These are phyloP conservation scores for Nymphalis urticae DNA, from an alignment of 2,888 invertebrate genomes.

Conservation along the genomic window DNA sequence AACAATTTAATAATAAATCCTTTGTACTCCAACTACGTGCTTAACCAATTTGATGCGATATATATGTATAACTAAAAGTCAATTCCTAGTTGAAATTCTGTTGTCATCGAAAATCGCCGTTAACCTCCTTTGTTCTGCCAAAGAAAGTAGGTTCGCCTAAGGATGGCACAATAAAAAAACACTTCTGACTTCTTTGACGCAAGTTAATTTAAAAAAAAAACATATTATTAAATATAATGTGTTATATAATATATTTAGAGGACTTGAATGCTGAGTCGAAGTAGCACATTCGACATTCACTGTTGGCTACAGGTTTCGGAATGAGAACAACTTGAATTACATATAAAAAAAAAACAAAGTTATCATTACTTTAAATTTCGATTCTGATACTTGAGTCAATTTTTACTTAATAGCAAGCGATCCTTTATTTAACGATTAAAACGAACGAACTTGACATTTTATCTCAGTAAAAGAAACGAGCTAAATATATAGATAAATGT, in stretches of 20 bases:
- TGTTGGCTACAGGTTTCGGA: background rate
- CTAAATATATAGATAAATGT: too few relatives aligned
- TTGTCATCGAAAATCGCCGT: slow-evolving; percentile 68
- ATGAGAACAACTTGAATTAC: background rate
- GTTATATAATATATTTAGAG: background rate
- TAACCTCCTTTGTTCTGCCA: slow-evolving; percentile 72
- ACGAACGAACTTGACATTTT: too few relatives aligned
- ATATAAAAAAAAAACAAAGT: too few relatives aligned
- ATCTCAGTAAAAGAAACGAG: background rate
- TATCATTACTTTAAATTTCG: too few relatives aligned
- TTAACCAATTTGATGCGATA: slow-evolving; percentile 58
- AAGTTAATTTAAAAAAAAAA: background rate
- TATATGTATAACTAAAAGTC: slow-evolving; percentile 42
- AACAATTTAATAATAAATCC: too few relatives aligned
- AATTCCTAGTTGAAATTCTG: slow-evolving; percentile 62
- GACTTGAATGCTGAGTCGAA: background rate
- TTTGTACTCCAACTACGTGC: background rate
- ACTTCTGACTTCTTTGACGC: background rate
- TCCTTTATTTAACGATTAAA: too few relatives aligned
- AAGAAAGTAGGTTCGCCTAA: slow-evolving; percentile 65
- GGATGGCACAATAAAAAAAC: slow-evolving; percentile 50
- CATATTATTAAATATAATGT: too few relatives aligned
- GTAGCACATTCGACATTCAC: background rate
- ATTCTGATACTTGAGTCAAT: too few relatives aligned
- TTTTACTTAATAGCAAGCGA: too few relatives aligned